Percentiles rank a stretch among this genome's conserved stretches.
Conservation (phyloP, 2,888 invertebrate genomes). For the Ectemnius continuus region DNA sequence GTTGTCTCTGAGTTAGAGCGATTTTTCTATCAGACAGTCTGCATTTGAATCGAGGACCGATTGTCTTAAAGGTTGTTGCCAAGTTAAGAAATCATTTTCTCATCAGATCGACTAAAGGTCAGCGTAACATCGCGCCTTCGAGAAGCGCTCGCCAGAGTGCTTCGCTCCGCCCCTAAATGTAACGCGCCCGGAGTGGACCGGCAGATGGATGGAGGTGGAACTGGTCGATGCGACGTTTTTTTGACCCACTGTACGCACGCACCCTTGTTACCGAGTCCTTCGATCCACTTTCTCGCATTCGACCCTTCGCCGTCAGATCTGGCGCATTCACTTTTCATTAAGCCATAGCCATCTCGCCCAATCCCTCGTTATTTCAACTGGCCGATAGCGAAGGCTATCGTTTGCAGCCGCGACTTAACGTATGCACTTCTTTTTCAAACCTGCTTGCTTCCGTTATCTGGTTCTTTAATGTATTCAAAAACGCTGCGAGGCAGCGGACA, state of each 20-base stretch:
- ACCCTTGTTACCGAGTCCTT: conserved; percentile 27
- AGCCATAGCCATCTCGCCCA: neutral
- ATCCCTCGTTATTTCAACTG: neutral
- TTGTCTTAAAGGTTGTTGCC: too few species aligned
- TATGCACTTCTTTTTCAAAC: neutral
- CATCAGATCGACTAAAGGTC: too few species aligned
- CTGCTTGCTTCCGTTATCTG: too few species aligned
- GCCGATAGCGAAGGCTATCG: neutral
- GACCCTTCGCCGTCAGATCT: neutral
- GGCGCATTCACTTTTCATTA: neutral
- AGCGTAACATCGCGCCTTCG: too few species aligned
- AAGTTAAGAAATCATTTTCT: too few species aligned
- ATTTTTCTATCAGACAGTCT: too few species aligned
- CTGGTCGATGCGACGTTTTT: conserved; percentile 37
- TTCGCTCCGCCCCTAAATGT: conserved; percentile 55
- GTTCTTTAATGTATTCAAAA: too few species aligned
- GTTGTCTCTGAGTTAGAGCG: too few species aligned
- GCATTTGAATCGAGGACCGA: too few species aligned
- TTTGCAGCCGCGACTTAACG: neutral
- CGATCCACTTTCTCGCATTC: conserved; percentile 11
- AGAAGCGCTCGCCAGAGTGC: conserved; percentile 33
- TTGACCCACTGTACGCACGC: conserved; percentile 25
- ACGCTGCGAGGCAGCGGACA: too few species aligned
- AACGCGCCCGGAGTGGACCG: conserved; percentile 50
- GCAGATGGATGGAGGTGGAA: conserved; percentile 45